These are phyloP conservation scores for Ciona savignyi DNA, from an alignment of 23 tunicate species.

Conservation along the genomic window DNA sequence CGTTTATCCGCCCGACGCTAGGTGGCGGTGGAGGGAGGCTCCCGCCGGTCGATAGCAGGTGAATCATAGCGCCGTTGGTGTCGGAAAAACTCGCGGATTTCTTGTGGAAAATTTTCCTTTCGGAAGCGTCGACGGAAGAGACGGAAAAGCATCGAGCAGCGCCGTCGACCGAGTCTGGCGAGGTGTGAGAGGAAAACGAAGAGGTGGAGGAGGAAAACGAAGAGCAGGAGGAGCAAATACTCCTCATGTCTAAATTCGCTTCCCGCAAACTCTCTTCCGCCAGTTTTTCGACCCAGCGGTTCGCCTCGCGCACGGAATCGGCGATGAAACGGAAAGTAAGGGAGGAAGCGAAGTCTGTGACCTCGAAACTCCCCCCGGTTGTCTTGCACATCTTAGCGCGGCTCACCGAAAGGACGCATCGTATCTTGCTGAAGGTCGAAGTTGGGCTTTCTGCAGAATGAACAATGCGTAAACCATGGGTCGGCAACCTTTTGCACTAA, in stretches of 20 bases:
- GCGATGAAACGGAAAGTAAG: conserved; percentile 66
- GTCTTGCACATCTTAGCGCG: conserved; percentile 69
- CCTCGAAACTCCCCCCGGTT: conserved; percentile 69
- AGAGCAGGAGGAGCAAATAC: conserved; percentile 83
- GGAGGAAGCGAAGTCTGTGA: conserved; percentile 63
- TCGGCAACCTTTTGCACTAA: too few species aligned
- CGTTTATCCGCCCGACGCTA: conserved; percentile 3
- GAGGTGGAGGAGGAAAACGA: conserved; percentile 70
- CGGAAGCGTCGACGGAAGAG: conserved; percentile 4
- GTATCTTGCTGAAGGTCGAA: conserved; percentile 31
- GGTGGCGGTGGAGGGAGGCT: background rate
- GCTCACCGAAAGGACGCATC: conserved; percentile 65
- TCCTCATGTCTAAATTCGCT: conserved; percentile 75
- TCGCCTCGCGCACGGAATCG: conserved; percentile 47
- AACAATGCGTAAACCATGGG: too few species aligned
- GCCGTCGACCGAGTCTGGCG: conserved; percentile 37
- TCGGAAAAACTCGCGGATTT: conserved; percentile 71
- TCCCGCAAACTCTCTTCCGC: conserved; percentile 62
- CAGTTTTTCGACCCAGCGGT: conserved; percentile 55
- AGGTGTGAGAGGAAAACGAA: conserved; percentile 59
- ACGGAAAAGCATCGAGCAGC: conserved; percentile 26
- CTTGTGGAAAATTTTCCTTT: conserved; percentile 7
- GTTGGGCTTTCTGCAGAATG: conserved; percentile 17
- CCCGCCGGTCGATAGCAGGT: conserved; percentile 15
- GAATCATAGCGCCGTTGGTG: conserved; percentile 36